Conservation (phyloP, 37 sponge, comb jelly and placozoan genomes). For the Agelas oroides region DNA sequence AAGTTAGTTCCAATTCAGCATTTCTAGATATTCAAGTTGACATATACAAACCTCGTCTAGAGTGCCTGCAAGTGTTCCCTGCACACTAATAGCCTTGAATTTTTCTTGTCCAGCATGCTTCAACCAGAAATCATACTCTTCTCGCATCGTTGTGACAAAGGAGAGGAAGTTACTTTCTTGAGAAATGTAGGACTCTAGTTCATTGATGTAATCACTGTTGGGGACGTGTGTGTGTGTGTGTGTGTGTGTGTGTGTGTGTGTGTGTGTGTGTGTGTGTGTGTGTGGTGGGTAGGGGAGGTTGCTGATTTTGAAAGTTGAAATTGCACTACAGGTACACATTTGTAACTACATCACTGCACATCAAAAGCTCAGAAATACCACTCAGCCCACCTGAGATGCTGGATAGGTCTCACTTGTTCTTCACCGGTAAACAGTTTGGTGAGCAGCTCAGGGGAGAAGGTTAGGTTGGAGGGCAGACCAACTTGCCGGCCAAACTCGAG, state of each 20-base stretch:
- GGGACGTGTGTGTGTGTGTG: too few relatives aligned
- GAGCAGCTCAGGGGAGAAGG: background rate
- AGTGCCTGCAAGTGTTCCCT: conserved; percentile 26
- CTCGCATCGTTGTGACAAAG: conserved; percentile 3
- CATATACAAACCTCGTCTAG: conserved; percentile 23
- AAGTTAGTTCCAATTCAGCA: too few relatives aligned
- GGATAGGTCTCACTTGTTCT: background rate
- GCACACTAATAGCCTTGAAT: background rate
- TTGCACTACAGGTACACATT: too few relatives aligned
- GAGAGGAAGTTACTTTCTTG: background rate
- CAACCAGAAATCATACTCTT: conserved; percentile 4
- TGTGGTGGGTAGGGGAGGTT: too few relatives aligned
- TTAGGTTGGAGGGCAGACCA: conserved; percentile 11
- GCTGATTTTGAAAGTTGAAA: too few relatives aligned
- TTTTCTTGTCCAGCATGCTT: conserved; percentile 2
- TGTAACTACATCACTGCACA: too few relatives aligned
- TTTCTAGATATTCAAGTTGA: too few relatives aligned
- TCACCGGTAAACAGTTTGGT: conserved; percentile 15
- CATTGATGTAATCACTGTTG: too few relatives aligned
- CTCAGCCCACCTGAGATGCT: background rate
- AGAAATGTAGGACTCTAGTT: background rate
- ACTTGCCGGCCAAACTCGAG: conserved; percentile 20
- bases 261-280: too few relatives aligned
- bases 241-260: too few relatives aligned
- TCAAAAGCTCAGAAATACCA: background rate